Conservation (phyloP, 2,113 vertebrate species). For the Leptosomus discolor region DNA sequence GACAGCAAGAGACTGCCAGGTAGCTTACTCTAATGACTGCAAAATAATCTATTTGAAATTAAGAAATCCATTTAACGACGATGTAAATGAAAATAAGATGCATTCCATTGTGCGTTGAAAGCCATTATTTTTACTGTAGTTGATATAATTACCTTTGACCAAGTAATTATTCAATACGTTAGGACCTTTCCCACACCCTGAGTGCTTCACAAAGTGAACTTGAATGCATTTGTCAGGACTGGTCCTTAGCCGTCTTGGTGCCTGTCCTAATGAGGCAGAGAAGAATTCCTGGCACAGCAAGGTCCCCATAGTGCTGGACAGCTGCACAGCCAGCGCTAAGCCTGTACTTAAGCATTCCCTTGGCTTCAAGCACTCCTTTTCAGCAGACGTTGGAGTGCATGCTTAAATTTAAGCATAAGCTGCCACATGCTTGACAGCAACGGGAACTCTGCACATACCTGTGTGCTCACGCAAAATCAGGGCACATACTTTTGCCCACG, state of each 20-base stretch:
- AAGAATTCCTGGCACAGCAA: neutral
- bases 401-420: neutral
- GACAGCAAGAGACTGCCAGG: neutral
- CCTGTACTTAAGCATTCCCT: neutral
- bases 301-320: neutral
- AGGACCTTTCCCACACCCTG: neutral
- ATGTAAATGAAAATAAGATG: neutral
- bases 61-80: neutral
- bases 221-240: neutral
- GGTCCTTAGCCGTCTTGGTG: fast-evolving
- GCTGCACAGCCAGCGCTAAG: neutral
- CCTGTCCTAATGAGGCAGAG: neutral
- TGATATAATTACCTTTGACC: neutral
- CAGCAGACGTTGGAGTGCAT: neutral
- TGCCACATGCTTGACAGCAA: neutral
- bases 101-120: neutral
- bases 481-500: neutral
- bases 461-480: neutral
- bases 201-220: neutral
- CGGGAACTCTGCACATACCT: neutral
- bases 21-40: neutral
- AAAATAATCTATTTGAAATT: constrained; percentile 10
- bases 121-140: neutral
- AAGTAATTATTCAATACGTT: neutral
- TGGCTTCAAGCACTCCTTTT: neutral